Conservation (phyloP, 1,140 invertebrate genomes). For the Manduca sexta region DNA sequence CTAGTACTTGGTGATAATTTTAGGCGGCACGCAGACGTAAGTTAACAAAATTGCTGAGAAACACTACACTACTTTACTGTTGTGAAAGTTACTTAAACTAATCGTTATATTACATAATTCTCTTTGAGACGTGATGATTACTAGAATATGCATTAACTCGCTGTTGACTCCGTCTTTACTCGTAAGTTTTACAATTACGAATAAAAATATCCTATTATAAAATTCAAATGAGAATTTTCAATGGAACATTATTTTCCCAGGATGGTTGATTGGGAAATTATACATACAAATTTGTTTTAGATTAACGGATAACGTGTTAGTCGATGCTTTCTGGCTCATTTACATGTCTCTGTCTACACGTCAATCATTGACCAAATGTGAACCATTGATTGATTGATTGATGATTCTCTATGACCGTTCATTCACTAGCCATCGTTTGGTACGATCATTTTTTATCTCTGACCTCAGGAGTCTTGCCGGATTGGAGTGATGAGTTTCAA, state of each 20-base stretch:
- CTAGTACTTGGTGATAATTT: too few species aligned
- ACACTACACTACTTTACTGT: too few species aligned
- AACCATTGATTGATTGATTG: conserved; percentile 51
- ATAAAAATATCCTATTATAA: not conserved
- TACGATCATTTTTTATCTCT: conserved; percentile 11
- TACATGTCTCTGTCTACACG: conserved; percentile 47
- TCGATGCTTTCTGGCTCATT: conserved; percentile 37
- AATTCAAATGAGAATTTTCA: not conserved
- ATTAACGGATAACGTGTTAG: not conserved
- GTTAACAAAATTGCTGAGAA: too few species aligned
- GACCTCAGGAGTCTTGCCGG: conserved; percentile 4
- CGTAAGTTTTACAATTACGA: not conserved
- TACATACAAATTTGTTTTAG: not conserved
- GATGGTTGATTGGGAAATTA: not conserved
- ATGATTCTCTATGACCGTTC: conserved; percentile 36
- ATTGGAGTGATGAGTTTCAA: conserved; percentile 10
- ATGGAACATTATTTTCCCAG: not conserved
- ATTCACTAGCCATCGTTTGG: conserved; percentile 34
- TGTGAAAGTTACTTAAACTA: too few species aligned
- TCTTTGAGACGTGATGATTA: too few species aligned
- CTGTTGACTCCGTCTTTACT: too few species aligned
- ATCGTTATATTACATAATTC: too few species aligned
- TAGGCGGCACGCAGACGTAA: too few species aligned
- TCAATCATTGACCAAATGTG: conserved; percentile 51
- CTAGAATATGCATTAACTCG: too few species aligned